A percentile compares a stretch with the other conserved stretches of the same genome.
phyloP scores from a whole-genome alignment of 2,113 vertebrate species.

The Sebastes schlegelii region DNA sequence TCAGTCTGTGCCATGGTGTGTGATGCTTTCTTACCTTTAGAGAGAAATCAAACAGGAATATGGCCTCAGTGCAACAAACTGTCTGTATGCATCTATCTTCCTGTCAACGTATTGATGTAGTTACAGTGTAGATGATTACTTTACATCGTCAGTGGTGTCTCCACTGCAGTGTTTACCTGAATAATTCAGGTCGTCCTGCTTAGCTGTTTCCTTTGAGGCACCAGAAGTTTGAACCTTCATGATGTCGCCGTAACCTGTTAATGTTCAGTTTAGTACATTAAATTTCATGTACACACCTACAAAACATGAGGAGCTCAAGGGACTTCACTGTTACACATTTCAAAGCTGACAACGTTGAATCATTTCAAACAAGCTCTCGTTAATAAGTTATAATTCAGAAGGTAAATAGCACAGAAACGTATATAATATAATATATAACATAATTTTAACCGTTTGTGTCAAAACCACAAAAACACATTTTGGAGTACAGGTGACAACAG shows the following conservation, averaged over 20 bases:
- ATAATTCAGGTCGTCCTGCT: not conserved
- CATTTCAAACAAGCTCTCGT: not conserved
- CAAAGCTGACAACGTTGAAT: not conserved
- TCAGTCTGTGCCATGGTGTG: slow-evolving; percentile 32
- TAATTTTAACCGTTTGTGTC: not conserved
- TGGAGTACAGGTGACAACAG: no score
- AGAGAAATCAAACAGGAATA: not conserved
- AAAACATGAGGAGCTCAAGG: not conserved
- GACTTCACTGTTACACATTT: not conserved
- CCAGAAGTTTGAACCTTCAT: not conserved
- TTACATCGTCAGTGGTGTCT: not conserved
- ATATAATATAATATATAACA: not conserved
- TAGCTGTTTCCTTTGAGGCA: not conserved
- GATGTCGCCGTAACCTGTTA: not conserved
- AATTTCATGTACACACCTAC: not conserved
- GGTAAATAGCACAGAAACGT: not conserved
- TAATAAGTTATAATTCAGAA: not conserved
- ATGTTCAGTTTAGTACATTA: not conserved
- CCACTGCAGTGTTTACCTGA: not conserved
- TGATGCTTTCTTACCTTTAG: not conserved
- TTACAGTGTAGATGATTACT: not conserved
- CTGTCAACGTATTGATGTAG: not conserved
- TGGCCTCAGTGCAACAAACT: not conserved
- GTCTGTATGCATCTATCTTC: not conserved
- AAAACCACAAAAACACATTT: not conserved